Evolutionary conservation across 37 sponge, comb jelly and placozoan genomes (phyloP), one percentile per base, ranked within the genome.

Genomic region (Beroe ovata): DNA sequence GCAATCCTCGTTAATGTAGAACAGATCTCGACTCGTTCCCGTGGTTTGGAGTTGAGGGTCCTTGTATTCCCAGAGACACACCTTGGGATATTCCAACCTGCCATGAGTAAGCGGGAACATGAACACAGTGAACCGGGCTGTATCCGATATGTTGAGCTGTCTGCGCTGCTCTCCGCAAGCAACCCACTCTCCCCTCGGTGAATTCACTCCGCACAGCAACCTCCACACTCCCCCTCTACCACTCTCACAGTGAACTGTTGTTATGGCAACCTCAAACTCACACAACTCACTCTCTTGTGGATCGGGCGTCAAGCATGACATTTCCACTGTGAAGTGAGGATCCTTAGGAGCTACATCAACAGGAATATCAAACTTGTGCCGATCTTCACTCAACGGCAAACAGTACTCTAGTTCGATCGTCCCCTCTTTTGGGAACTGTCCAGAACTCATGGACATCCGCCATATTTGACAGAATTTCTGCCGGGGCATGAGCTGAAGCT

Each of bases 1-100:
- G 25, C 8, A 25, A 8, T 66, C 69, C 33, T 25, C 36, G 26
- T 20, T 41, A 54, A 77, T 77, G 54, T 77, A 77, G 26, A 42
- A 54, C 47, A 77, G 35, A 36, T 77, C 84, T 4, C 84, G 84
- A 25, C 54, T 42, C 6, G 35, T 39, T 40, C 84, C 84, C 8
- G 84, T 77, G 28, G 54, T 77, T 25, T 77, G 84, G 84, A 77
- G 84, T 40, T 77, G 84, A 4, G 84, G 22, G 28, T 77, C 84
- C 28, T 42, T 77, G 84, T 42, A 77, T 25, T 77, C 84, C 84
- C 84, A 77, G 0, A 77, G 84, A 2, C 1, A 19, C 11, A 77
- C 38, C 25, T 42, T 39, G 26, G 84, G 84, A 25, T 26, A 77
- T 25, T 77, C 84, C 26, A 77, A 29, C 41, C 35, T 22, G 8